These are phyloP conservation scores for Otolemur garnettii DNA, from an alignment of 2,113 vertebrate species.

Conservation along the genomic window DNA sequence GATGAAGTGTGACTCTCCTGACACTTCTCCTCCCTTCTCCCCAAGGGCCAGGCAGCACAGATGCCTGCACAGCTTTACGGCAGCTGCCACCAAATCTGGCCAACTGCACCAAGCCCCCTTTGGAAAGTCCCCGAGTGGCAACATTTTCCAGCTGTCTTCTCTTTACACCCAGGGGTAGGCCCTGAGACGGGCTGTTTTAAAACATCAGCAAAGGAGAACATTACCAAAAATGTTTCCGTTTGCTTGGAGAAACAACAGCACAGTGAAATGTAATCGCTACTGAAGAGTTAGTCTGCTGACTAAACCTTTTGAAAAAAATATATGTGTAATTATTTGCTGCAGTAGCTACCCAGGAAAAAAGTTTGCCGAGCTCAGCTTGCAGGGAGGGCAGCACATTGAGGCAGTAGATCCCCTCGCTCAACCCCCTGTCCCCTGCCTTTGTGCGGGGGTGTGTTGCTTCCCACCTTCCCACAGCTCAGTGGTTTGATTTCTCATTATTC, in stretches of 20 bases:
- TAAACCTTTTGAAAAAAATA: not conserved
- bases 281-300: slow-evolving; percentile 65
- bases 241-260: slow-evolving; percentile 60
- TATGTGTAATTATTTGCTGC: slow-evolving; percentile 17
- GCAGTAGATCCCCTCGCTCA: not conserved
- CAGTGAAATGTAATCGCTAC: slow-evolving; percentile 61
- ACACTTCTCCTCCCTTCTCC: not conserved
- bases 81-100: not conserved
- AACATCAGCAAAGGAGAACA: slow-evolving; percentile 20
- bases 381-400: not conserved
- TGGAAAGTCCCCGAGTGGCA: not conserved
- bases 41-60: rapidly evolving
- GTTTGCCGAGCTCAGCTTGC: slow-evolving; percentile 28
- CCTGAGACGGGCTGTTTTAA: not conserved
- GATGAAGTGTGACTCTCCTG: not conserved
- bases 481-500: slow-evolving; percentile 34
- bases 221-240: slow-evolving; percentile 43
- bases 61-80: not conserved
- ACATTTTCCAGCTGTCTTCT: not conserved
- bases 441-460: not conserved
- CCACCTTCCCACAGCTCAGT: not conserved
- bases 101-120: not conserved
- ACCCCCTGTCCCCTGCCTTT: not conserved
- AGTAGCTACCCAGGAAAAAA: not conserved
- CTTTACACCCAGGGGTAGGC: not conserved